These are phyloP conservation scores for Eupithecia exiguata DNA, from an alignment of 2,888 invertebrate genomes.

Conservation along the genomic window DNA sequence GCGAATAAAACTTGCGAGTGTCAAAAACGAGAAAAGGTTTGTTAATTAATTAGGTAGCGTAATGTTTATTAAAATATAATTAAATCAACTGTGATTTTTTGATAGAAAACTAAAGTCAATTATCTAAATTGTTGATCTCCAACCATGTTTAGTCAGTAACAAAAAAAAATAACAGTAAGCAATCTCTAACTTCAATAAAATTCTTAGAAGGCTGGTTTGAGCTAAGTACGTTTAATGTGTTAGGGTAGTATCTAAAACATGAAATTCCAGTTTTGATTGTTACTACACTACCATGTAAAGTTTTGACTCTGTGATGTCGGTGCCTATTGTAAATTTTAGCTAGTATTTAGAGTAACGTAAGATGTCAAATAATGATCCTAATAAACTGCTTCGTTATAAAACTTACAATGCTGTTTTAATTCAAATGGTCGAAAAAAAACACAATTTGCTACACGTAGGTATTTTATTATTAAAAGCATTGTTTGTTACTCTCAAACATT, in stretches of 20 bases:
- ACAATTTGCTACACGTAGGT: neutral
- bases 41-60: neutral
- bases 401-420: neutral
- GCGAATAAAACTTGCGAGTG: neutral
- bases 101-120: constrained; percentile 49
- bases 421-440: neutral
- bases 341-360: constrained; percentile 56
- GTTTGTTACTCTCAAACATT: neutral
- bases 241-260: neutral
- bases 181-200: neutral
- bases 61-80: constrained; percentile 16
- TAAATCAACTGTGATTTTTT: constrained; percentile 39
- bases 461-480: constrained; percentile 5
- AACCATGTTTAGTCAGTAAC: constrained; percentile 58
- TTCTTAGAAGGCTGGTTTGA: constrained; percentile 5
- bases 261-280: neutral
- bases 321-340: constrained; percentile 63
- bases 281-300: neutral
- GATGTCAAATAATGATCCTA: neutral
- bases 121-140: constrained; percentile 65
- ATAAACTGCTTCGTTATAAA: constrained; percentile 19
- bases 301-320: constrained; percentile 64
- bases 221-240: neutral
- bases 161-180: constrained; percentile 4
- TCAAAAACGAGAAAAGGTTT: constrained; percentile 15